phyloP scores from a whole-genome alignment of 2,113 vertebrate genomes.

The Mionectes macconnelli region DNA sequence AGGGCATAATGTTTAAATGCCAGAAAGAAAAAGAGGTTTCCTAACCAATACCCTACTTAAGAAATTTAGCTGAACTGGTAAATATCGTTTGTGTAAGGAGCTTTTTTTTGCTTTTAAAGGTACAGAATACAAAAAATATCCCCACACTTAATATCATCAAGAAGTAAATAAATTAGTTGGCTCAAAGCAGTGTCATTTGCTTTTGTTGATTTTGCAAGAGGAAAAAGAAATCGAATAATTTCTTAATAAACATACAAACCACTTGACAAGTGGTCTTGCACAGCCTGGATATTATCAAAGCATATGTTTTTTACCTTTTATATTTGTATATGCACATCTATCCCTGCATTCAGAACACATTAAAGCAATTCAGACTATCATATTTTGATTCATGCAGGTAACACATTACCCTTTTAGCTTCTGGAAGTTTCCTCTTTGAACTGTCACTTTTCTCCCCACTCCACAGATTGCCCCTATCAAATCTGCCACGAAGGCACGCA shows the following conservation, averaged over 20 bases:
- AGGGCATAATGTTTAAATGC: neutral
- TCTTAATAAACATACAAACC: neutral
- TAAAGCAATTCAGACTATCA: neutral
- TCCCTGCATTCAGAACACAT: rapidly evolving
- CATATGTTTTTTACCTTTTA: neutral
- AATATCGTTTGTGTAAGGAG: neutral
- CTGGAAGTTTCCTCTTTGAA: constrained; percentile 45
- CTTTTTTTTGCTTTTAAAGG: neutral
- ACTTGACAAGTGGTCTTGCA: rapidly evolving
- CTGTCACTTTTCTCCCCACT: constrained; percentile 69
- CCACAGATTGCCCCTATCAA: constrained; percentile 85
- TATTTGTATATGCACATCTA: neutral
- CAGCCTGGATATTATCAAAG: neutral
- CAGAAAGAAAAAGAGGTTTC: neutral
- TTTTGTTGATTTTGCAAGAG: neutral
- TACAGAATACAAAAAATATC: neutral
- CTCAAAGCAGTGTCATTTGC: neutral
- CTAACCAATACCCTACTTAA: neutral
- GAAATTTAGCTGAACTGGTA: neutral
- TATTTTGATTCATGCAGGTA: neutral
- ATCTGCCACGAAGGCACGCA: constrained; percentile 83
- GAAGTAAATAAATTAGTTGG: neutral
- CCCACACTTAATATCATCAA: neutral
- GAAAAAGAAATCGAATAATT: neutral
- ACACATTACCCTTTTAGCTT: constrained; percentile 72